phyloP scores from a whole-genome alignment of 2,888 invertebrate species.

The Antheraea yamamai region DNA sequence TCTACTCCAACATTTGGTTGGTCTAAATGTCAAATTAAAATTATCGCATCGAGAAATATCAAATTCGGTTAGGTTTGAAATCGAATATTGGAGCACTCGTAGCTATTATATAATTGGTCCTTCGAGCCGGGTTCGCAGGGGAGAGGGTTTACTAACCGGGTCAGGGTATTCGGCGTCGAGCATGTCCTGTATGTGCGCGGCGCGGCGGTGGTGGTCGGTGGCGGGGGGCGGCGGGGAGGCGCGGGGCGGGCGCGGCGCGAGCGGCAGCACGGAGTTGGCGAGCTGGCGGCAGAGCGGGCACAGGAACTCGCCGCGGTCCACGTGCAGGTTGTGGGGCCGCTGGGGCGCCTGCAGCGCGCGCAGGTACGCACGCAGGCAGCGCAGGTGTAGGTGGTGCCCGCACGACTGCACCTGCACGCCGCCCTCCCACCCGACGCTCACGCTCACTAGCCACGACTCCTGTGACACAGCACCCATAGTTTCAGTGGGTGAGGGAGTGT shows the following conservation, averaged over 20 bases:
- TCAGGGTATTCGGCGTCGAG: constrained; percentile 86
- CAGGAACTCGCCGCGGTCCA: constrained; percentile 90
- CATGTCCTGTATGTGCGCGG: constrained; percentile 77
- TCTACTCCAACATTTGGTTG: no score
- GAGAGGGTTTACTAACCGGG: constrained; percentile 74
- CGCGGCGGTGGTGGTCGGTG: constrained; percentile 64
- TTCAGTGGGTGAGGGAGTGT: no score
- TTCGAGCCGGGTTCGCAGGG: not conserved
- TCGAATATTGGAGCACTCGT: no score
- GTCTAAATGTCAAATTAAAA: no score
- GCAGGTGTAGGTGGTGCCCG: constrained; percentile 97
- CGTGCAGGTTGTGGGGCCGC: constrained; percentile 87
- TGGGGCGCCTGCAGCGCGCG: constrained; percentile 91
- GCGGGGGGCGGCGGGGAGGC: constrained; percentile 85
- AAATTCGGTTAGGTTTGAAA: no score
- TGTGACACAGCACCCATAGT: constrained; percentile 39
- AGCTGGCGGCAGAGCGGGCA: constrained; percentile 96
- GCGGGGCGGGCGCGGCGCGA: constrained; percentile 86
- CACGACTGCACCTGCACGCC: constrained; percentile 97
- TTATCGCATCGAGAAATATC: no score
- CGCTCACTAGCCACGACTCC: constrained; percentile 88
- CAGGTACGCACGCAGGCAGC: constrained; percentile 95
- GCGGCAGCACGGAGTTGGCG: constrained; percentile 89
- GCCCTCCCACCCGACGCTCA: constrained; percentile 93
- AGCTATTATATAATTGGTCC: not conserved